phyloP scores from a whole-genome alignment of 2,888 invertebrate genomes.

The Acronicta leporina region DNA sequence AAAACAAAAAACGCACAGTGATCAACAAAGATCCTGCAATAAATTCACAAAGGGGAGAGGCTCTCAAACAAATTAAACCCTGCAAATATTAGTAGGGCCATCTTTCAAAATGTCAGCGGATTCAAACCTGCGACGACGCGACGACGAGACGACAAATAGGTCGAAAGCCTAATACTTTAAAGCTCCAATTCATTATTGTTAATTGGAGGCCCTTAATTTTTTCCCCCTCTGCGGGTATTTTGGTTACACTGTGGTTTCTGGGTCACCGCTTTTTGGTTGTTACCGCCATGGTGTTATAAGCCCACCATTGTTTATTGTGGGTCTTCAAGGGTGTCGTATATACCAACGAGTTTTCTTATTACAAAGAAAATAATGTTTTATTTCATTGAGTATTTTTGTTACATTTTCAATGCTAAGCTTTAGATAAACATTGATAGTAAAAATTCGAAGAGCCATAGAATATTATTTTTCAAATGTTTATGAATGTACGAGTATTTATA shows the following conservation, averaged over 20 bases:
- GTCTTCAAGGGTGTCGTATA: conserved; percentile 12
- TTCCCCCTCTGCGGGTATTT: conserved; percentile 47
- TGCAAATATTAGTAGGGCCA: conserved; percentile 71
- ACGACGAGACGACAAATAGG: conserved; percentile 69
- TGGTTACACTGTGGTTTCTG: conserved; percentile 45
- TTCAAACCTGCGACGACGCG: conserved; percentile 63
- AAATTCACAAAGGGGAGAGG: conserved; percentile 52
- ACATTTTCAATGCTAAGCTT: too few species aligned
- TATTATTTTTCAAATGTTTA: too few species aligned
- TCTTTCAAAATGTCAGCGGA: conserved; percentile 75
- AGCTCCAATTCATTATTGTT: conserved; percentile 78
- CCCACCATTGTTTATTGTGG: conserved; percentile 31
- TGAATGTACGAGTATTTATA: too few species aligned
- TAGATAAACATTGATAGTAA: too few species aligned
- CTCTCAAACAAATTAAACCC: conserved; percentile 72
- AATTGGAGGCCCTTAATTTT: conserved; percentile 71
- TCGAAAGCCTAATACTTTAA: conserved; percentile 70
- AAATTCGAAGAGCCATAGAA: too few species aligned
- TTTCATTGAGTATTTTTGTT: too few species aligned
- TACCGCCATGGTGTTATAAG: conserved; percentile 27
- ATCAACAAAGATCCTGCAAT: conserved; percentile 39
- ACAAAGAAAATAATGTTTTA: too few species aligned
- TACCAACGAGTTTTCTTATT: not conserved
- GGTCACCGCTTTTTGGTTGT: conserved; percentile 40
- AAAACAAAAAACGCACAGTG: conserved; percentile 35